Percentiles rank a stretch among this genome's conserved stretches.
phyloP scores from a whole-genome alignment of 2,888 invertebrate genomes.

The Tupiocoris notatus region DNA sequence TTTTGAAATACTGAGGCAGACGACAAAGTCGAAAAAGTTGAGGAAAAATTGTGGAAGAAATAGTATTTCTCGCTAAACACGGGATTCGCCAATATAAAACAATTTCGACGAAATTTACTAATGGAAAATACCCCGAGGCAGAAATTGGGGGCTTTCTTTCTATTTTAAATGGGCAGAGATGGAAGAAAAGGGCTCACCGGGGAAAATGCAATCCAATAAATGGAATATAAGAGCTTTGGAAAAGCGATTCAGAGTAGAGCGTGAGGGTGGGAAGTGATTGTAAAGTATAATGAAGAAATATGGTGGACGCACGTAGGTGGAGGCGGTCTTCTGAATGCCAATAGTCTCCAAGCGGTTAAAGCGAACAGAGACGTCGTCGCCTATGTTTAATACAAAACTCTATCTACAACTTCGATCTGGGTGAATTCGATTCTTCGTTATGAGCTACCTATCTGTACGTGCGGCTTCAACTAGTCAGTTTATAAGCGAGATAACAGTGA shows the following conservation, averaged over 20 bases:
- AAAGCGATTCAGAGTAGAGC: neutral
- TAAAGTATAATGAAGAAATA: conserved; percentile 35
- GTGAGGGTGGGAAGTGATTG: conserved; percentile 23
- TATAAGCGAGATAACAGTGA: too few species aligned
- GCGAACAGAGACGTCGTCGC: neutral
- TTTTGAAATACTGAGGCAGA: too few species aligned
- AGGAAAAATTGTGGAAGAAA: too few species aligned
- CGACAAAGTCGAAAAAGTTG: too few species aligned
- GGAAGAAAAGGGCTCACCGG: neutral
- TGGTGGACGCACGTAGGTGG: conserved; percentile 2
- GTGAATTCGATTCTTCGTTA: too few species aligned
- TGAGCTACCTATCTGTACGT: too few species aligned
- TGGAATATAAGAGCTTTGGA: conserved; percentile 26
- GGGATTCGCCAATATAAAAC: too few species aligned
- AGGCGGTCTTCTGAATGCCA: conserved; percentile 18
- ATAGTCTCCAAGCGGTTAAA: conserved; percentile 8
- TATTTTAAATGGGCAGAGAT: neutral
- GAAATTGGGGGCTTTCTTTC: neutral
- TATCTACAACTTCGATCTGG: conserved; percentile 2
- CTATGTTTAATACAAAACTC: conserved; percentile 25
- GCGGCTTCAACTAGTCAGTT: too few species aligned
- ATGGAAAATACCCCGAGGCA: neutral
- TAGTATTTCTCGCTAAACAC: too few species aligned
- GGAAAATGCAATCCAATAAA: conserved; percentile 35
- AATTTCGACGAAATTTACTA: too few species aligned